These are phyloP conservation scores for Centropus unirufus DNA, from an alignment of 2,113 vertebrate species.

Conservation along the genomic window DNA sequence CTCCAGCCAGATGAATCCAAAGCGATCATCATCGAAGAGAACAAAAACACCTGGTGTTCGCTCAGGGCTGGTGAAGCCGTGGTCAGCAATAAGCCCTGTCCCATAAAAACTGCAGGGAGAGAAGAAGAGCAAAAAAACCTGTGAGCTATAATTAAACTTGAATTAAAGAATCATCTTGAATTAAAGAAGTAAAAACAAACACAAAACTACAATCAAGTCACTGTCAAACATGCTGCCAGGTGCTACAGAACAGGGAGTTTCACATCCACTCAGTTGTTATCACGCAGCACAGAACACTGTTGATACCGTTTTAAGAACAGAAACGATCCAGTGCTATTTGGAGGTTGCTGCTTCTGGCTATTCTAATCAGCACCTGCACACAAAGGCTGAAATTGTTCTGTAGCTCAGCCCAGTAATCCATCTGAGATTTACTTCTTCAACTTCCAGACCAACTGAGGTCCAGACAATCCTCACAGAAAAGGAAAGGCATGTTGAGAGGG, in stretches of 20 bases:
- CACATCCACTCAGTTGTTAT: not conserved
- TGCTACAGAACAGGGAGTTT: not conserved
- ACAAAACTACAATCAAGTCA: rapidly evolving
- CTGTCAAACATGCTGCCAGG: not conserved
- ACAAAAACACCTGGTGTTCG: constrained; percentile 92
- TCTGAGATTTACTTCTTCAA: not conserved
- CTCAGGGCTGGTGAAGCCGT: constrained; percentile 96
- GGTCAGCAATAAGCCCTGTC: constrained; percentile 93
- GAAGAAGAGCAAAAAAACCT: rapidly evolving
- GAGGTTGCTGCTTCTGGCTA: not conserved
- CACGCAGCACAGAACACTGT: not conserved
- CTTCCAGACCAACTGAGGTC: not conserved
- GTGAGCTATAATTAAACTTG: not conserved
- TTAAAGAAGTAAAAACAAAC: not conserved
- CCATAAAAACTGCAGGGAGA: constrained; percentile 87
- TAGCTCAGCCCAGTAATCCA: not conserved
- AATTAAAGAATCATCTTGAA: rapidly evolving
- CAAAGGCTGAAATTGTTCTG: not conserved
- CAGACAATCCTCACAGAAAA: not conserved
- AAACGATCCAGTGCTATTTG: rapidly evolving
- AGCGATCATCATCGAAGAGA: constrained; percentile 92
- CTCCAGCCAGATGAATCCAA: constrained; percentile 98
- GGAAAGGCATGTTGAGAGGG: not conserved
- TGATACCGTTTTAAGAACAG: not conserved
- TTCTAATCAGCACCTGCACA: not conserved